Evolutionary conservation across 2,888 invertebrate species (phyloP), one percentile per base, ranked within the genome.

Genomic region (Lasioglossum marginatum): DNA sequence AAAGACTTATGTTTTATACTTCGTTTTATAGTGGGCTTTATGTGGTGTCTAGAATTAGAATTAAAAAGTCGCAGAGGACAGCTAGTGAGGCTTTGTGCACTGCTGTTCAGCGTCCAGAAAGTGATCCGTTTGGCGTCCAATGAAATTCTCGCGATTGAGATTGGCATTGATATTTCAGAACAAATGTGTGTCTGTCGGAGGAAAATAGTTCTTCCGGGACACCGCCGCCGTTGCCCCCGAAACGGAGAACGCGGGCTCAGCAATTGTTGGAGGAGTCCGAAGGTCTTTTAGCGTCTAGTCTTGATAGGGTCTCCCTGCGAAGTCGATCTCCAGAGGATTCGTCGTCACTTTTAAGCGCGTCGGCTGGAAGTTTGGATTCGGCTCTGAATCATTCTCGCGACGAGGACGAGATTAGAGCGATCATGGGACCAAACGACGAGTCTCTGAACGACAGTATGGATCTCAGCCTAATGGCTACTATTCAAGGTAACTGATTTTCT

Each of bases 311-410:
- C 90, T 98, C 97, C 0, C 96, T 98, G 87, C 96, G 98, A 91
- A 98, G 98, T 68, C 97, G 97, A 91, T 97, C 97, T 31, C 97
- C 97, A 27, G 97, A 97, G 94, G 97, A 97, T 95, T 97, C 97
- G 85, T 97, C 96, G 92, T 97, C 97, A 85, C 95, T 97, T 88
- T 95, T 96, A 80, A 96, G 96, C 85, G 96, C 96, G 89, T 97
- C 97, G 91, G 97, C 97, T 80, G 98, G 98, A 78, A 98, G 98
- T 91, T 96, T 98, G 92, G 98, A 98, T 95, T 98, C 98, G 0
- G 97, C 98, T 95, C 95, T 98, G 91, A 98, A 98, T 95, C 97
- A 97, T 92, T 98, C 98, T n/a, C 97, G 97, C 82, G 97, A 98
- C 91, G 98, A 98, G 92, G 97, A 97, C 90, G 98, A 98, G 94